Percentiles rank a stretch among this genome's conserved stretches.
These are phyloP conservation scores for Mormyrus hasselquistii DNA, from an alignment of 2,797 vertebrate species.

Conservation along the genomic window DNA sequence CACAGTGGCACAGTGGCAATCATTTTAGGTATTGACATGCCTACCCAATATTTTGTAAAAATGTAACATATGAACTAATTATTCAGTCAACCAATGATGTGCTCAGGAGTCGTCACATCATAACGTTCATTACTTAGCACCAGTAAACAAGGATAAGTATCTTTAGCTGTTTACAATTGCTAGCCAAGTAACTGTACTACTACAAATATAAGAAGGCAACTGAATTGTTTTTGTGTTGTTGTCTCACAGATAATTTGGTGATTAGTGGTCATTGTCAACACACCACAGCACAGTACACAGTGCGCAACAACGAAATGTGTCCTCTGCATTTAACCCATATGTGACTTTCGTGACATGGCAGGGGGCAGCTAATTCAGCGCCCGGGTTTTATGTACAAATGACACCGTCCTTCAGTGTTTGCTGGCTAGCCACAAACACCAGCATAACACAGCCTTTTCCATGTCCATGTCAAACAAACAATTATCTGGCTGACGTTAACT, in stretches of 20 bases:
- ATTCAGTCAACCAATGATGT: not conserved
- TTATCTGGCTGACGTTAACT: not conserved
- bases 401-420: not conserved
- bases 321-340: too few species aligned
- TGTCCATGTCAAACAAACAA: not conserved
- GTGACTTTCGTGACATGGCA: too few species aligned
- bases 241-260: not conserved
- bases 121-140: not conserved
- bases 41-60: not conserved
- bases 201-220: not conserved
- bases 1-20: not conserved
- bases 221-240: not conserved
- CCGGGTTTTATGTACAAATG: not conserved
- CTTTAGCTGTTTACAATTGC: not conserved
- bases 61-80: not conserved
- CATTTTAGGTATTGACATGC: not conserved
- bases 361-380: too few species aligned
- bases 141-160: not conserved
- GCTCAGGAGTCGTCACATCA: not conserved
- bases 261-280: too few species aligned
- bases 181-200: not conserved
- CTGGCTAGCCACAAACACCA: not conserved
- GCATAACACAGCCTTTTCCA: not conserved
- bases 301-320: too few species aligned
- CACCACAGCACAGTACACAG: too few species aligned